Evolutionary conservation across 2,113 vertebrate species (phyloP).

Genomic region (Tapirus terrestris): DNA sequence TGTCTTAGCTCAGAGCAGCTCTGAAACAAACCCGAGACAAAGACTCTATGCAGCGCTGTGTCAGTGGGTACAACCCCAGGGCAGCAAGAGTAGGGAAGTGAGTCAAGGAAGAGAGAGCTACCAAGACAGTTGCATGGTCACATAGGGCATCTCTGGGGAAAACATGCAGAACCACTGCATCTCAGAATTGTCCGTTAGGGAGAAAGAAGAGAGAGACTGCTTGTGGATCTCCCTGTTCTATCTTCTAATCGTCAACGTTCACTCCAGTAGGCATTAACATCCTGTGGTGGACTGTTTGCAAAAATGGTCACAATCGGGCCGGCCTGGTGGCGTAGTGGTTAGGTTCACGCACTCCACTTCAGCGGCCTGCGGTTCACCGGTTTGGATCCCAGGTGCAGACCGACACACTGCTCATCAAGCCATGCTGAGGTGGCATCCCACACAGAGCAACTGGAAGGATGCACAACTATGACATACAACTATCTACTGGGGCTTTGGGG

Average conservation of each 20-base stretch:
- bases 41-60: neutral
- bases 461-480: too few species aligned
- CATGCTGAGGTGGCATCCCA: too few species aligned
- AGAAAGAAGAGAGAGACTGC: neutral
- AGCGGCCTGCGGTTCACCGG: too few species aligned
- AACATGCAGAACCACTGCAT: neutral
- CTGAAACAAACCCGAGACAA: neutral
- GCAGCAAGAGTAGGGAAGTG: neutral
- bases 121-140: neutral
- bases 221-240: neutral
- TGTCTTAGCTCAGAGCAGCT: neutral
- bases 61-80: neutral
- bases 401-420: too few species aligned
- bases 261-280: neutral
- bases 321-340: too few species aligned
- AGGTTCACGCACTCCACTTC: too few species aligned
- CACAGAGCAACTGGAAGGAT: too few species aligned
- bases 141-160: neutral
- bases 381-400: too few species aligned
- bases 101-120: neutral
- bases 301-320: neutral
- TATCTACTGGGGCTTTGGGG: too few species aligned
- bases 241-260: neutral
- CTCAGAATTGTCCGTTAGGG: neutral
- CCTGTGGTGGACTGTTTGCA: neutral